phyloP scores from a whole-genome alignment of 2,888 invertebrate genomes.

The Malthinus flaveolus region DNA sequence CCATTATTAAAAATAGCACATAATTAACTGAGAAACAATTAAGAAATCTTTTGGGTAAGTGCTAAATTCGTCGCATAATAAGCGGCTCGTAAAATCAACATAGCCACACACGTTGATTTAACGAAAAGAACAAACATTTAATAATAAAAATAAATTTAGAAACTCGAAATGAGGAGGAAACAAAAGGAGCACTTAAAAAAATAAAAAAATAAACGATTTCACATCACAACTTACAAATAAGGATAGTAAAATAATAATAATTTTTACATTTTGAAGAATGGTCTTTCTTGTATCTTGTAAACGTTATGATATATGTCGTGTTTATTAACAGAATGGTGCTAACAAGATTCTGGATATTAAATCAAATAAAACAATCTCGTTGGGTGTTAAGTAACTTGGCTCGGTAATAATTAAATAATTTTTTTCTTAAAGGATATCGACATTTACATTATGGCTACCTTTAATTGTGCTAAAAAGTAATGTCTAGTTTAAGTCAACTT shows the following conservation, averaged over 20 bases:
- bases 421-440: constrained; percentile 27
- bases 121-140: constrained; percentile 39
- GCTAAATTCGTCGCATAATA: constrained; percentile 32
- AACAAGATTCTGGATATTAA: constrained; percentile 29
- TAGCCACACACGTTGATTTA: constrained; percentile 43
- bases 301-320: constrained; percentile 14
- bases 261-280: constrained; percentile 21
- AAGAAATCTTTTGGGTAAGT: constrained; percentile 22
- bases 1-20: not conserved
- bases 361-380: constrained; percentile 19
- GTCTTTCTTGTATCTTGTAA: constrained; percentile 20
- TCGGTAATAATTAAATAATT: constrained; percentile 30
- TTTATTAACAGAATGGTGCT: constrained; percentile 27
- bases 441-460: constrained; percentile 7
- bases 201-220: constrained; percentile 11
- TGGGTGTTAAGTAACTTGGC: constrained; percentile 28
- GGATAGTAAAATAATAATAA: constrained; percentile 23
- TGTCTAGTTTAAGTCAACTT: too few species aligned
- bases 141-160: constrained; percentile 10
- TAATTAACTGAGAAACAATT: constrained; percentile 28
- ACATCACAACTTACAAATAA: constrained; percentile 14
- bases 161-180: constrained; percentile 4
- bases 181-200: constrained; percentile 16
- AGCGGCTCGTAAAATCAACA: constrained; percentile 24
- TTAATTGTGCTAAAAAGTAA: too few species aligned